These are phyloP conservation scores for Callimorpha dominula DNA, from an alignment of 2,888 invertebrate genomes.

Conservation along the genomic window DNA sequence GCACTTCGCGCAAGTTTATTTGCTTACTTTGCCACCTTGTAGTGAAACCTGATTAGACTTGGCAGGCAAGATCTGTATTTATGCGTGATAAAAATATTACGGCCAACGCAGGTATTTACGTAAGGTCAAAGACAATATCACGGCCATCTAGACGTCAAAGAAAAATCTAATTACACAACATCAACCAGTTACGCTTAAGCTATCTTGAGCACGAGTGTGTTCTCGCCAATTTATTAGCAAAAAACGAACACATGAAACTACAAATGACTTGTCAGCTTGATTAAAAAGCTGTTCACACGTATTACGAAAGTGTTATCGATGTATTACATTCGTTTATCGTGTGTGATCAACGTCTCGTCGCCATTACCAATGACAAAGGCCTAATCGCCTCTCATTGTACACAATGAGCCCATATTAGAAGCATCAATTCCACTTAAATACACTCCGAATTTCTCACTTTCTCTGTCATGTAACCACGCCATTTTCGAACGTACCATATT, in stretches of 20 bases:
- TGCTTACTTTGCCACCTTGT: too few relatives aligned
- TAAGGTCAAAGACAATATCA: background rate
- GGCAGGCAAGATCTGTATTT: background rate
- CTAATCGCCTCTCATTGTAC: constrained; percentile 51
- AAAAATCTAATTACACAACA: background rate
- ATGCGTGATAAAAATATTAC: background rate
- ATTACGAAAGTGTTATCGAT: constrained; percentile 39
- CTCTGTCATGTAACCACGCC: constrained; percentile 51
- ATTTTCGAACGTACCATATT: constrained; percentile 54
- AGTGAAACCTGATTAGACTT: too few relatives aligned
- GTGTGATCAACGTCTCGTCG: constrained; percentile 30
- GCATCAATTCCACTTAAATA: constrained; percentile 67
- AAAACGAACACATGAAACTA: background rate
- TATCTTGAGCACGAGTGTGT: background rate
- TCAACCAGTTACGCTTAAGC: background rate
- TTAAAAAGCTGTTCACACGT: constrained; percentile 14
- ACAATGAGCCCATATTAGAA: constrained; percentile 62
- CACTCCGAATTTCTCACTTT: constrained; percentile 59
- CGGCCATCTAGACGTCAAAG: background rate
- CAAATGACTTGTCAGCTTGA: constrained; percentile 1
- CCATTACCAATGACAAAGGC: constrained; percentile 52
- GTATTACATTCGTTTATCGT: constrained; percentile 43
- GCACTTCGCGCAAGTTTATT: background rate
- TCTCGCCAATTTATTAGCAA: background rate
- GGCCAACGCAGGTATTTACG: background rate